These are phyloP conservation scores for Tetragonula carbonaria DNA, from an alignment of 2,888 invertebrate genomes.

Conservation along the genomic window DNA sequence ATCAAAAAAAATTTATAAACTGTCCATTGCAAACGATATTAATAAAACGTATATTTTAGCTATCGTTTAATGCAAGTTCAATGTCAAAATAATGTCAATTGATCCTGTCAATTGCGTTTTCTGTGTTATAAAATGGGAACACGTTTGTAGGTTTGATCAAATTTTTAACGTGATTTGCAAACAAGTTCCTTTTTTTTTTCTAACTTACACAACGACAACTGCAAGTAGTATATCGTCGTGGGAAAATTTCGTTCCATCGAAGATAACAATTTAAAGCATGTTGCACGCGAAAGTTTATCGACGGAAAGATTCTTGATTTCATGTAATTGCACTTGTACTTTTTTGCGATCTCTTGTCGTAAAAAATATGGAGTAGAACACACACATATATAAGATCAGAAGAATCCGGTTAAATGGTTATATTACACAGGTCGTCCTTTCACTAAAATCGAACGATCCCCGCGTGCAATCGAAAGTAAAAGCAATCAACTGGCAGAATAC, in stretches of 20 bases:
- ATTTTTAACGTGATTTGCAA: no score
- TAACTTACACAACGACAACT: not conserved
- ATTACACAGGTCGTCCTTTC: conserved; percentile 59
- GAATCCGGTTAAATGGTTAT: conserved; percentile 37
- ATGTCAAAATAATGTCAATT: no score
- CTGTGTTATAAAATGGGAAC: no score
- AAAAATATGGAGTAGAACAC: not conserved
- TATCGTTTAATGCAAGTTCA: no score
- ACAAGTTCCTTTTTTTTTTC: no score
- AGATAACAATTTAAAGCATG: not conserved
- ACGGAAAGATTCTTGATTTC: not conserved
- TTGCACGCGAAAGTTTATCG: not conserved
- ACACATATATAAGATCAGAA: not conserved
- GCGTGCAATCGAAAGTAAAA: conserved; percentile 53
- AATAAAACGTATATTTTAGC: no score
- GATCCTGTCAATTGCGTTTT: no score
- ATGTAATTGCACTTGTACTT: not conserved
- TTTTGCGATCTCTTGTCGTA: not conserved
- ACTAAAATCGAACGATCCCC: conserved; percentile 56
- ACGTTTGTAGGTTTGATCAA: no score
- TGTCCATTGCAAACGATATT: no score
- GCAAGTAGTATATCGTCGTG: not conserved
- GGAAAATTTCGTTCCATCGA: not conserved
- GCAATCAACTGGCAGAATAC: conserved; percentile 32
- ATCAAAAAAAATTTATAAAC: no score